Evolutionary conservation across 1,140 invertebrate genomes (phyloP).

Genomic region (Pomacea maculata): DNA sequence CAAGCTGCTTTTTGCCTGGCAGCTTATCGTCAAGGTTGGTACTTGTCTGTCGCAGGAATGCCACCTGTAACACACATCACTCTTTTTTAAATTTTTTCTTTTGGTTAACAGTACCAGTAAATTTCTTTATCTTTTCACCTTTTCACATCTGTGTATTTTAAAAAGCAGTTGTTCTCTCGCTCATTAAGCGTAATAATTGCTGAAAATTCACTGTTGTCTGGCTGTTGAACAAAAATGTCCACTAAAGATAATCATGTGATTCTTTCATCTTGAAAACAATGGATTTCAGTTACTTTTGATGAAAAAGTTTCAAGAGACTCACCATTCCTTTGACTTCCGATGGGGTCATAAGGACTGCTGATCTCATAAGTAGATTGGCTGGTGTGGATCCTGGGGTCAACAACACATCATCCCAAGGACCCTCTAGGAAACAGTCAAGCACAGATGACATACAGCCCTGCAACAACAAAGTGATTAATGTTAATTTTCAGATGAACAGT

Average conservation of each 20-base stretch:
- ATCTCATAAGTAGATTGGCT: constrained; percentile 70
- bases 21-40: constrained; percentile 47
- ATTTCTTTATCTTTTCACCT: too few species aligned
- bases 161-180: too few species aligned
- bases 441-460: constrained; percentile 77
- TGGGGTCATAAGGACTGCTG: constrained; percentile 66
- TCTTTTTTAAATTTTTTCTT: background rate
- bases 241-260: background rate
- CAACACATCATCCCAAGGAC: constrained; percentile 40
- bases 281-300: background rate
- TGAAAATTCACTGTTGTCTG: too few species aligned
- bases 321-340: constrained; percentile 27
- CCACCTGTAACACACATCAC: constrained; percentile 59
- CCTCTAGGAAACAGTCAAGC: constrained; percentile 76
- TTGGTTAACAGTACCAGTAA: too few species aligned
- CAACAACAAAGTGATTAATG: constrained; percentile 13
- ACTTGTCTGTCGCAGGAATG: constrained; percentile 66
- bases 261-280: background rate
- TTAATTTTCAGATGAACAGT: background rate
- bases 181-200: too few species aligned
- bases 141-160: too few species aligned
- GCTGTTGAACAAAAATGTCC: too few species aligned
- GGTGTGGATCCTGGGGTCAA: constrained; percentile 21
- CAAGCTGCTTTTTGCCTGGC: constrained; percentile 59
- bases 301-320: background rate